These are phyloP conservation scores for Paralichthys olivaceus DNA, from an alignment of 2,113 vertebrate species.

Conservation along the genomic window DNA sequence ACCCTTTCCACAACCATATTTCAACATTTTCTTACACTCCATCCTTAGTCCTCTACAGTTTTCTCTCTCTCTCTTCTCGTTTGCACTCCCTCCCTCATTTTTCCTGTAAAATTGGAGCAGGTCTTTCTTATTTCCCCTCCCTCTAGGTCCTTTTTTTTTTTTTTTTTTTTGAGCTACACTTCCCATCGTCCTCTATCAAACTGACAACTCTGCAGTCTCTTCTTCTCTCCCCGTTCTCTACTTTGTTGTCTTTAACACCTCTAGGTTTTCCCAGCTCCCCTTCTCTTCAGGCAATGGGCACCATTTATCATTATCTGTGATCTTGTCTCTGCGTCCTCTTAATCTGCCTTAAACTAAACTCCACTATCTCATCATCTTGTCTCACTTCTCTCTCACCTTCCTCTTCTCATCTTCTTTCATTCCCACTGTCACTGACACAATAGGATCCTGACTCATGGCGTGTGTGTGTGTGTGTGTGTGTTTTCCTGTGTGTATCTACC, in stretches of 20 bases:
- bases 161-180: constrained; percentile 4
- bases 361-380: constrained; percentile 67
- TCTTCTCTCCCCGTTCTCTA: constrained; percentile 21
- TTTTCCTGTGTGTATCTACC: constrained; percentile 25
- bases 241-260: constrained; percentile 47
- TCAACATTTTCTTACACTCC: constrained; percentile 37
- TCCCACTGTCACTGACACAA: constrained; percentile 61
- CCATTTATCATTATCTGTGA: constrained; percentile 65
- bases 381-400: constrained; percentile 56
- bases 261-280: constrained; percentile 26
- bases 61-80: neutral
- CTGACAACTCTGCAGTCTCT: constrained; percentile 13
- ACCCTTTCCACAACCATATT: constrained; percentile 36
- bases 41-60: constrained; percentile 1
- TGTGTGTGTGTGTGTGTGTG: constrained; percentile 25
- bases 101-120: constrained; percentile 4
- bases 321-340: constrained; percentile 49
- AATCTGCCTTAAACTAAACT: constrained; percentile 67
- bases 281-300: constrained; percentile 39
- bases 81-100: neutral
- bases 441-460: constrained; percentile 33
- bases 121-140: constrained; percentile 42
- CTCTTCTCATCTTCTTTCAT: constrained; percentile 62
- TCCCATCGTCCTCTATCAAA: constrained; percentile 38
- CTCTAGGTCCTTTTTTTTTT: constrained; percentile 4